Percentiles rank a stretch among this genome's conserved stretches.
These are phyloP conservation scores for Portevinia maculata DNA, from an alignment of 2,888 invertebrate genomes.

Conservation along the genomic window DNA sequence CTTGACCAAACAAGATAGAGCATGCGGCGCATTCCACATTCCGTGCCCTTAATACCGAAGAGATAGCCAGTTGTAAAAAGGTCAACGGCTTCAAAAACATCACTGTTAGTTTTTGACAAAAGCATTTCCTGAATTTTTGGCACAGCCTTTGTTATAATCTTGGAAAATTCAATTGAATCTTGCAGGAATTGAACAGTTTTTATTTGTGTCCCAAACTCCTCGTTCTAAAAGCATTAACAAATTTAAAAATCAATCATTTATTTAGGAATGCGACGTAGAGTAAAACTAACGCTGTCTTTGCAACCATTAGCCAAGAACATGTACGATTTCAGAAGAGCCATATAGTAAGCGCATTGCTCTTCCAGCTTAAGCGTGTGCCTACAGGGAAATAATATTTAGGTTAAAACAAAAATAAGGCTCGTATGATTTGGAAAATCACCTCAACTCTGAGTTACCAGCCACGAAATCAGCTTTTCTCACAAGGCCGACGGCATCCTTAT, in stretches of 20 bases:
- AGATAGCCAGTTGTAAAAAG: conserved; percentile 92
- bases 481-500: conserved; percentile 79
- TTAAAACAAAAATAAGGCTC: neutral
- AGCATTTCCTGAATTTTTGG: conserved; percentile 89
- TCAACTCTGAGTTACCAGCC: conserved; percentile 79
- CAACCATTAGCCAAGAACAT: conserved; percentile 79
- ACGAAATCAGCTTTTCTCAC: conserved; percentile 80
- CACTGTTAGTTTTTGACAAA: conserved; percentile 88
- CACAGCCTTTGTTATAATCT: conserved; percentile 81
- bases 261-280: too few relatives aligned
- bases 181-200: conserved; percentile 88
- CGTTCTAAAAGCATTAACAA: conserved; percentile 81
- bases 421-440: conserved; percentile 68
- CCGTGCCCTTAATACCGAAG: conserved; percentile 90
- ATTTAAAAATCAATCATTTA: neutral
- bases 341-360: conserved; percentile 80
- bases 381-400: neutral
- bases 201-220: conserved; percentile 85
- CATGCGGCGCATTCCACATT: conserved; percentile 89
- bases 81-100: conserved; percentile 94
- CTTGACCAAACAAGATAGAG: conserved; percentile 90
- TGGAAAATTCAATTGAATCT: conserved; percentile 85
- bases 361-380: conserved; percentile 78
- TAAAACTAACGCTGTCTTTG: conserved; percentile 79
- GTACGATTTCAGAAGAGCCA: conserved; percentile 80